Evolutionary conservation across 2,888 invertebrate species (phyloP), one percentile per base, ranked within the genome.

Genomic region (Acronicta leporina): DNA sequence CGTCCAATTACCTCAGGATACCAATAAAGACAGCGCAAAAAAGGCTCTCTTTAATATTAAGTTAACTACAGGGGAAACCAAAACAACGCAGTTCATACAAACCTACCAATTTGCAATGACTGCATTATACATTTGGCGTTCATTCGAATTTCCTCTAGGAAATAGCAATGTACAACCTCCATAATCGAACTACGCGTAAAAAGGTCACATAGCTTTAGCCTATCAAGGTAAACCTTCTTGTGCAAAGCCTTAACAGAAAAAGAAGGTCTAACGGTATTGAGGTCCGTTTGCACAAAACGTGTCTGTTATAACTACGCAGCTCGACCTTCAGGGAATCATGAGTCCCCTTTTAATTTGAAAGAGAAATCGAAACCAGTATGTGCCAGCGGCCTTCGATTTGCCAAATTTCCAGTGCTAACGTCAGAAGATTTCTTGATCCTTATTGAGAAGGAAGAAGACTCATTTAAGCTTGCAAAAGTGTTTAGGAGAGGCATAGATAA

Each of bases 321-420:
- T 56, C 67, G 51, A 82, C 85, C 86, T 87, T 85, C 60, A 56
- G 85, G 86, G 86, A 83, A 77, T 77, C 76, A 64, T 57, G 72
- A 67, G 85, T 86, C 86, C 86, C 86, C 81, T 83, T 85, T 87
- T 86, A 86, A 86, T 86, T 86, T 86, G 80, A 79, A 79, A 80
- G 78, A 81, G 83, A 84, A 87, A 86, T 85, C 86, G 84, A 83
- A 86, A 84, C 80, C 77, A 68, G 75, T 75, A 73, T 77, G 59
- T 76, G 67, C 65, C 62, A 51, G 63, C 56, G 72, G 60, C 73
- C 71, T 73, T 70, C 60, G 41, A 63, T 59, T 15, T 13, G 45
- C 56, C 46, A 59, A 46, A 7, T 45, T 53, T 20, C 16, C 5
- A 33, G 9, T 48, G 14, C 46, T 10, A 0, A 0, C 38, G 2